A percentile compares a stretch with the other conserved stretches of the same genome.
phyloP scores from a whole-genome alignment of 2,888 invertebrate species.

The Sabellastarte sp. region DNA sequence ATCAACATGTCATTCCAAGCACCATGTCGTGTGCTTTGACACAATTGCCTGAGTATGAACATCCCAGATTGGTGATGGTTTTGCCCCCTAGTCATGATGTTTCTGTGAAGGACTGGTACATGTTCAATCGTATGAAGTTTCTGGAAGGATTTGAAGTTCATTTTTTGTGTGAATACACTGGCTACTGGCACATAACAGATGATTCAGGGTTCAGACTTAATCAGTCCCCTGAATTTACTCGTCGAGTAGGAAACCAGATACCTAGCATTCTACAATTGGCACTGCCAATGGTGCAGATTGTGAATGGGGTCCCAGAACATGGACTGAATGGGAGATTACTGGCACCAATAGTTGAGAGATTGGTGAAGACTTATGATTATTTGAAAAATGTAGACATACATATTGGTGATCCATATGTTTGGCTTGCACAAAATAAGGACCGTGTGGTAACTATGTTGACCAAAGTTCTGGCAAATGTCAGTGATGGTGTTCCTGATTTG shows the following conservation, averaged over 20 bases:
- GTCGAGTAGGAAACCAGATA: conserved; percentile 29
- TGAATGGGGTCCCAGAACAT: conserved; percentile 33
- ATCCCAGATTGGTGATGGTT: conserved; percentile 32
- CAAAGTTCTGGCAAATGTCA: conserved; percentile 34
- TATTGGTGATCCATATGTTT: conserved; percentile 30
- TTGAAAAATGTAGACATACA: conserved; percentile 32
- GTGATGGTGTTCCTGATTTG: conserved; percentile 34
- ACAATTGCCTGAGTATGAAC: conserved; percentile 33
- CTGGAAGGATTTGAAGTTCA: conserved; percentile 38
- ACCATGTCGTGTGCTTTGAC: conserved; percentile 18
- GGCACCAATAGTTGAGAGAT: conserved; percentile 31
- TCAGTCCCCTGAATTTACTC: conserved; percentile 24
- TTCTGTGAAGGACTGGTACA: conserved; percentile 34
- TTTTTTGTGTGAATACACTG: conserved; percentile 36
- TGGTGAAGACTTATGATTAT: conserved; percentile 37
- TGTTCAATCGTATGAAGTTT: conserved; percentile 31
- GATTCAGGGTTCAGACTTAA: conserved; percentile 33
- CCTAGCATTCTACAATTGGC: conserved; percentile 29
- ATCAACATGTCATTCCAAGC: conserved; percentile 11
- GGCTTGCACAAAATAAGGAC: conserved; percentile 36
- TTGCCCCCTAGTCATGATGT: conserved; percentile 31
- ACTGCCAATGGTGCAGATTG: conserved; percentile 34
- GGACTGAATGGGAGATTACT: conserved; percentile 29
- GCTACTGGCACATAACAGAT: conserved; percentile 35
- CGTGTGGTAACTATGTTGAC: conserved; percentile 36